Percentiles rank a stretch among this genome's conserved stretches.
Conservation (phyloP, 2,888 invertebrate genomes). For the Cinara cedri region DNA sequence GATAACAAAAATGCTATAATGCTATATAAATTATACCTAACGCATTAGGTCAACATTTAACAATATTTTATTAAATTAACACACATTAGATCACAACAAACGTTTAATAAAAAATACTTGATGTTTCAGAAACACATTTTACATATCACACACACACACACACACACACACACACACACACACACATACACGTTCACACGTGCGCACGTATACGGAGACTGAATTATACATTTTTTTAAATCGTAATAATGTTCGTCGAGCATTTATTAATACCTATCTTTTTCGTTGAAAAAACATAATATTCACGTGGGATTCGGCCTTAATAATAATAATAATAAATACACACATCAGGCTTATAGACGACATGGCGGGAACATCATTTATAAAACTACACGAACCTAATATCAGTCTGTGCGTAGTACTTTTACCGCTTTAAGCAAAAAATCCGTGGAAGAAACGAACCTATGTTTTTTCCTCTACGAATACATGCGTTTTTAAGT, state of each 20-base stretch:
- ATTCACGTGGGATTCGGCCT: conserved; percentile 19
- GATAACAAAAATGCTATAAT: conserved; percentile 5
- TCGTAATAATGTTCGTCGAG: no score
- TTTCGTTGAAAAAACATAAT: background rate
- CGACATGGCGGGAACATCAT: background rate
- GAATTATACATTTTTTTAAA: no score
- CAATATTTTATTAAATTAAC: conserved; percentile 1
- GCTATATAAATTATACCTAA: no score
- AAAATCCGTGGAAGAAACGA: no score
- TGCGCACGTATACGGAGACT: background rate
- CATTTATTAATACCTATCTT: no score
- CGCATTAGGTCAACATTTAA: conserved; percentile 23
- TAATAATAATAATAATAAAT: conserved; percentile 11
- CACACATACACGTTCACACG: no score
- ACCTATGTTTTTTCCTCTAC: no score
- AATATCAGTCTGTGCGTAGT: no score
- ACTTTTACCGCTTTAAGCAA: no score
- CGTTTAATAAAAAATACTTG: conserved; percentile 20
- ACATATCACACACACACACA: background rate
- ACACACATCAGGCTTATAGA: no score
- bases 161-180: background rate
- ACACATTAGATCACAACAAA: conserved; percentile 24
- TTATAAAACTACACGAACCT: no score
- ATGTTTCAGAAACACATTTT: conserved; percentile 22
- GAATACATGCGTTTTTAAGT: no score